Conservation (phyloP, 2,113 vertebrate species). For the Oncorhynchus kisutch region DNA sequence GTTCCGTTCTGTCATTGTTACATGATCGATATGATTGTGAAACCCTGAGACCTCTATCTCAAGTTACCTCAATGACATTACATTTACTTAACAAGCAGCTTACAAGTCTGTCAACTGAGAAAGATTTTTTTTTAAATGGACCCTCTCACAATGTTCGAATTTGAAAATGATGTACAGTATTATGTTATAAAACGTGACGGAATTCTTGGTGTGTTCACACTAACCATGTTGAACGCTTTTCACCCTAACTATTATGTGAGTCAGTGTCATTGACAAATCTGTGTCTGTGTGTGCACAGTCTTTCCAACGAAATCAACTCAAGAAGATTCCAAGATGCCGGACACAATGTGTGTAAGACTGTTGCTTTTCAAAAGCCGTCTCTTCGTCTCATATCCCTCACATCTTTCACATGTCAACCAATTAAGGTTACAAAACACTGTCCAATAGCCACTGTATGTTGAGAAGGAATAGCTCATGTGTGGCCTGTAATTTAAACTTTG, state of each 20-base stretch:
- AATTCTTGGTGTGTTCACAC: background rate
- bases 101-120: background rate
- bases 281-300: constrained; percentile 74
- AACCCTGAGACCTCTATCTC: background rate
- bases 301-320: constrained; percentile 61
- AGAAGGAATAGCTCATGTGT: constrained; percentile 32
- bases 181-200: background rate
- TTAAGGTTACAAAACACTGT: constrained; percentile 36
- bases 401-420: constrained; percentile 10
- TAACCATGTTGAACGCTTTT: constrained; percentile 2
- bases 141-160: background rate
- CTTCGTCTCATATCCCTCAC: constrained; percentile 48
- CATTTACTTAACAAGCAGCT: background rate
- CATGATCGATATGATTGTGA: constrained; percentile 16
- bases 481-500: constrained; percentile 40
- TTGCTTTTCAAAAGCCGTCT: constrained; percentile 39
- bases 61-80: background rate
- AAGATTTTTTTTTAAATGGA: background rate
- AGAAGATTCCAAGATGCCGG: constrained; percentile 73
- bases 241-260: background rate
- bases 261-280: constrained; percentile 56
- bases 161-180: background rate
- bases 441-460: background rate
- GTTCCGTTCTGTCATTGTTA: constrained; percentile 38
- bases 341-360: constrained; percentile 80